Base-by-base conservation (phyloP, 1,140 invertebrate genomes). In the Drosophila nasuta region DNA sequence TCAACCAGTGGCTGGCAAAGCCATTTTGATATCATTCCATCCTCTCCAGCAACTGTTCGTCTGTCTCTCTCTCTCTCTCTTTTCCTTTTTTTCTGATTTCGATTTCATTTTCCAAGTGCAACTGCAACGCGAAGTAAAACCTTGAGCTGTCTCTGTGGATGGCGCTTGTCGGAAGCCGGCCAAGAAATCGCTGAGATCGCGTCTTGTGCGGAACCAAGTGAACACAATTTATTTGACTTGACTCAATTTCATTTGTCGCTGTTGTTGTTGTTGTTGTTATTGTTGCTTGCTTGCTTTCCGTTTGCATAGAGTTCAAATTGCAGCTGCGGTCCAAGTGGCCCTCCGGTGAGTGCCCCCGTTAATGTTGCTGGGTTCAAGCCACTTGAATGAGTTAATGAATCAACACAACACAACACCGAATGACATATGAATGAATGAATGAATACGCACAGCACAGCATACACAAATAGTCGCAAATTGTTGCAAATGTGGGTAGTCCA, bases 341-440 rank as follows among this genome's bases (percentile, higher is more conserved):
- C 67, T 69, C 25, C 33, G 46, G 66, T 60, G 33, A 60, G 33
- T 69, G 57, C 49, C 15, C 49, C 60, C 54, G 13, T 41, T 64
- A 64, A 65, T 65, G 51, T 25, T 41, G 49, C 46, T 54, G 70
- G 58, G 64, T 80, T 83, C 68, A 75, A 79, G 57, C 15, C 54
- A 64, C 75, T 79, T 82, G 72, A 88, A 77, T 77, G 68, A 62
- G 57, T 72, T 71, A 77, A 77, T 73, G 73, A 74, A 75, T 66
- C 52, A 60, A 63, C 45, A 33, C 48, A 25, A 25, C 20, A 25
- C 20, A 20, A 51, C 8, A 10, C 38, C 56, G 49, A 66, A 59
- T 79, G 73, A 75, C 51, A 52, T 30, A 60, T 76, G 74, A 41
- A 56, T 70, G 49, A 70, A 56, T 25, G 35, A 56, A 33, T 60